A percentile compares a stretch with the other conserved stretches of the same genome.
phyloP scores from a whole-genome alignment of 1,140 invertebrate genomes.

The Leptinotarsa undecemlineata region DNA sequence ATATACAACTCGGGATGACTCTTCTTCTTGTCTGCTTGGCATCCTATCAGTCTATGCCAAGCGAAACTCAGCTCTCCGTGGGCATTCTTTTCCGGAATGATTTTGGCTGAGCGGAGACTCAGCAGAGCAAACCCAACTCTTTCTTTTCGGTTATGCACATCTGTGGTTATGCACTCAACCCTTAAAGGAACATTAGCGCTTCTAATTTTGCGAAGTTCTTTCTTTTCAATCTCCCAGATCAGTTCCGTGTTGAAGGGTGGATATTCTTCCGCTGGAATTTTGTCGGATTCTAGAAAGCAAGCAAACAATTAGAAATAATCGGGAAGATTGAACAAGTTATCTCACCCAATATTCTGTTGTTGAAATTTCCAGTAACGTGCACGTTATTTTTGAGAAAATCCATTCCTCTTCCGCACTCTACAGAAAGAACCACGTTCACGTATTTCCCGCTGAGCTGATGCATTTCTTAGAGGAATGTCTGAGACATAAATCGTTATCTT shows the following conservation, averaged over 20 bases:
- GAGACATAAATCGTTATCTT: neutral
- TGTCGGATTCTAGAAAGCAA: constrained; percentile 53
- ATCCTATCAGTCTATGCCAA: constrained; percentile 59
- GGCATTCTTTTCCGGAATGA: constrained; percentile 46
- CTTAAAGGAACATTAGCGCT: constrained; percentile 58
- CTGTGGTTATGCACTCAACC: constrained; percentile 58
- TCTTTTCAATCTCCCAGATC: constrained; percentile 60
- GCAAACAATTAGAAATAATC: neutral
- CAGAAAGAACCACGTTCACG: constrained; percentile 58
- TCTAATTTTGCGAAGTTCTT: constrained; percentile 57
- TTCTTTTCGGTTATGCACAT: constrained; percentile 54
- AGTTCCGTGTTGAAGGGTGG: constrained; percentile 57
- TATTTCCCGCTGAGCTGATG: constrained; percentile 55
- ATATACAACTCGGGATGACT: constrained; percentile 58
- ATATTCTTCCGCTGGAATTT: constrained; percentile 53
- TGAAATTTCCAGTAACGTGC: constrained; percentile 57
- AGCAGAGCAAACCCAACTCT: constrained; percentile 59
- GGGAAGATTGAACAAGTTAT: neutral
- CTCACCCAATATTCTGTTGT: constrained; percentile 54
- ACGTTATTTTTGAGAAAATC: constrained; percentile 56
- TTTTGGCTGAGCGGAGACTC: constrained; percentile 58
- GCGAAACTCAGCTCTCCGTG: constrained; percentile 45
- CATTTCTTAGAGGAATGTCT: constrained; percentile 46
- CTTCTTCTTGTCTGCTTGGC: constrained; percentile 55
- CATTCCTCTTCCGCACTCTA: constrained; percentile 60